Base-by-base conservation (phyloP, 2,797 vertebrate species). In the Peromyscus attwateri region DNA sequence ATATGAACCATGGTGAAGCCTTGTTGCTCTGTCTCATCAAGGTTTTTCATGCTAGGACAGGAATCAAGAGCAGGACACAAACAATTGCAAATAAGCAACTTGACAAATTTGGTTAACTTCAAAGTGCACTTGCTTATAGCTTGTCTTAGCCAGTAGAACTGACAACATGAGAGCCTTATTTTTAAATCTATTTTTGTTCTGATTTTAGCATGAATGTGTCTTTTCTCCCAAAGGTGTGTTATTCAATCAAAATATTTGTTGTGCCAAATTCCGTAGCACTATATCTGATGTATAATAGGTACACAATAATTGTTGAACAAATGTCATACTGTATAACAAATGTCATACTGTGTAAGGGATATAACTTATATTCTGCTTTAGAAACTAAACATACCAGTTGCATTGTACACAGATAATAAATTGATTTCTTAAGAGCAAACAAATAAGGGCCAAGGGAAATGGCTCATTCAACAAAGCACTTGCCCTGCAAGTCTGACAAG, bases 351-450 rank as follows among this genome's bases (percentile, higher is more conserved):
- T 90, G 0, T 89, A 92, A 84, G 34, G 31, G 17, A 64, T 66
- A 83, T 66, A 83, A 90, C 92, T 92, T 91, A 91, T 88, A 88
- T 81, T 96, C 71, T 96, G 12, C 55, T 40, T 97, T 95, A 82
- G 19, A 91, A 96, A 83, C 57, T 96, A 89, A 94, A 87, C 70
- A 5, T 92, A 80, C 92, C 71, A 55, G 6, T 71, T 83, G 70
- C 87, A 76, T 92, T 94, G 16, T 93, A 87, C 25, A 75, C 96
- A 89, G 87, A 80, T 94, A 77, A 71, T 64, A 84, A 91, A 94
- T 70, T 91, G 25, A 40, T 14, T 92, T 87, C 49, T 55, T 76
- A 19, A 71, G 89, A 89, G 34, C 87, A 68, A 96, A 92, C 29
- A 23, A 81, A 55, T 89, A 73, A 89, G 91, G 12, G 83, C 40